Evolutionary conservation across 2,888 invertebrate species (phyloP).

Genomic region (Clanis bilineata): DNA sequence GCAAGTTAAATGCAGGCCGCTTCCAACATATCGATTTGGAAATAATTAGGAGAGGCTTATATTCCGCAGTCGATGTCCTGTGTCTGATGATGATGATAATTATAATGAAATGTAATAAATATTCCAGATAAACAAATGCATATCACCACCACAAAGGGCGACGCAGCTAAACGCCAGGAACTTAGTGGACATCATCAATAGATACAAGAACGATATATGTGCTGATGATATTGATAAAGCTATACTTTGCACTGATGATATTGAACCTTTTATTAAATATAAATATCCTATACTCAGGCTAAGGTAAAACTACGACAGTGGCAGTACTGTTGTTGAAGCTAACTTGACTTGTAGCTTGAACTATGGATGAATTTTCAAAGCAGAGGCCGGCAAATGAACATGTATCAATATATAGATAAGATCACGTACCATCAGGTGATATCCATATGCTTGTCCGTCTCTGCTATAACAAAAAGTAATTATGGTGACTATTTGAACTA

Average conservation of each 20-base stretch:
- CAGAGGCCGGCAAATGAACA: no score
- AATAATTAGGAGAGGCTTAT: no score
- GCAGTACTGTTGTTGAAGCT: no score
- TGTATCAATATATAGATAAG: no score
- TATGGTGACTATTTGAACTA: no score
- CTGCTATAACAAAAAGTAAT: no score
- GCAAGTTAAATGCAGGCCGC: not conserved
- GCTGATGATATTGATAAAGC: conserved; percentile 39
- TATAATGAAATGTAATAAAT: not conserved
- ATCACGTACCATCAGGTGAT: no score
- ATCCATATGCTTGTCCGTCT: no score
- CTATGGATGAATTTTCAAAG: no score
- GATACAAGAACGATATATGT: conserved; percentile 50
- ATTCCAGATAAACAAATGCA: conserved; percentile 55
- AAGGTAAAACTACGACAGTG: no score
- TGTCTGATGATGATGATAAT: not conserved
- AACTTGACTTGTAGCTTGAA: no score
- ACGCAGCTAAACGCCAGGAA: conserved; percentile 32
- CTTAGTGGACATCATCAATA: conserved; percentile 42
- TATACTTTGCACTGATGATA: conserved; percentile 39
- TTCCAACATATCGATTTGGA: not conserved
- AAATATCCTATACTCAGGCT: conserved; percentile 57
- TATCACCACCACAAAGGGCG: conserved; percentile 28
- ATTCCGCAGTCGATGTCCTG: not conserved
- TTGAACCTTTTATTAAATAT: conserved; percentile 49